These are phyloP conservation scores for Puma concolor DNA, from an alignment of 2,113 vertebrate species.

Conservation along the genomic window DNA sequence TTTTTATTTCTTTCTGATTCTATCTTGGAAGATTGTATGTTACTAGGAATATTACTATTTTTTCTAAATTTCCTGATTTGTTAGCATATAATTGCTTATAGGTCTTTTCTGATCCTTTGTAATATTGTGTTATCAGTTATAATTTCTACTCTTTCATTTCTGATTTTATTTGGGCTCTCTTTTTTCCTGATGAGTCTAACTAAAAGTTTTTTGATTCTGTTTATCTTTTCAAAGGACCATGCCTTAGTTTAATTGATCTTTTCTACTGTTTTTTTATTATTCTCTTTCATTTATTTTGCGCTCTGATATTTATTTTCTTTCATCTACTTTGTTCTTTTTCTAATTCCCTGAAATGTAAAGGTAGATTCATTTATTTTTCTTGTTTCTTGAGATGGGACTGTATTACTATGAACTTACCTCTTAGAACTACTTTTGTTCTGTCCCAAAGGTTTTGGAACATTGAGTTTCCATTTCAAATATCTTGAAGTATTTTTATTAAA, in stretches of 20 bases:
- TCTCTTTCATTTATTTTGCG: not conserved
- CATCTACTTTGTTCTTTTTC: not conserved
- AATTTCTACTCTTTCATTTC: not conserved
- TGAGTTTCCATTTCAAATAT: not conserved
- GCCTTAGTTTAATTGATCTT: not conserved
- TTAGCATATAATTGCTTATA: not conserved
- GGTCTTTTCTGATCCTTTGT: not conserved
- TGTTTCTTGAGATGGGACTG: not conserved
- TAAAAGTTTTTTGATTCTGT: not conserved
- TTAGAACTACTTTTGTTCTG: not conserved
- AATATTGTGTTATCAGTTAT: not conserved
- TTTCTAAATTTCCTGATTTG: not conserved
- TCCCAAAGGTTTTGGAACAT: not conserved
- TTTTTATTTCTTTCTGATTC: not conserved
- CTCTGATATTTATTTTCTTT: not conserved
- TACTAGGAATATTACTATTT: not conserved
- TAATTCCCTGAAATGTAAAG: not conserved
- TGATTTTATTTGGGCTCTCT: not conserved
- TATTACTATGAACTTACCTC: not conserved
- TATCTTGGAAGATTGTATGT: not conserved
- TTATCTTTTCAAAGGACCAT: not conserved
- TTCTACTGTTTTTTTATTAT: not conserved
- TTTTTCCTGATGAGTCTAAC: not conserved
- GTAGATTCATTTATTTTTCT: not conserved
- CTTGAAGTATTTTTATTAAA: not conserved